Evolutionary conservation across 92 coral and sea anemone species (phyloP), one percentile per base, ranked within the genome.

Genomic region (Porites evermanni): DNA sequence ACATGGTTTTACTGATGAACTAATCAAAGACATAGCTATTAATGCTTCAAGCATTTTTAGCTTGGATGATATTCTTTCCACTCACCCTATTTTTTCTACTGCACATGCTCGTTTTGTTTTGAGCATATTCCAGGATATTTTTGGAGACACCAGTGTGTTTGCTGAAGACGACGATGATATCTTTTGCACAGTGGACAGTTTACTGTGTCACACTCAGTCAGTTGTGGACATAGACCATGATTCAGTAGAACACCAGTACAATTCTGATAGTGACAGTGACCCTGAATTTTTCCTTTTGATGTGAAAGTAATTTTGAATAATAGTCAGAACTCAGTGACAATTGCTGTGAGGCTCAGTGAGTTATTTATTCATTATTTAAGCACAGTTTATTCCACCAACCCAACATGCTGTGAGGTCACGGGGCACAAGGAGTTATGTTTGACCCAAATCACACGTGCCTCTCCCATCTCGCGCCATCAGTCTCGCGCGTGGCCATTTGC

Each of bases 211-310:
- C n/a, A n/a, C 54, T 14, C 20, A 78, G 3, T 53, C 72, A 18
- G 52, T 14, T 19, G 47, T 19, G 26, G 38, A 58, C 53, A 52
- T 26, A 38, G 47, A 68, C 74, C 16, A 44, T 18, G 75, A 11
- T 29, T 76, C 14, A 58, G 53, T 53, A 23, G 69, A 44, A 0
- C 64, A 79, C 16, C 72, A 79, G 61, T 72, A 80, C 61, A 75
- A 8, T 17, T 87, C 90, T 60, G 85, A 79, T 53, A 87, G 75
- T 52, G 89, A 77, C 16, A 69, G 89, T 85, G 78, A 85, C 53
- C n/a, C n/a, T n/a, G n/a, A n/a, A n/a, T n/a, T n/a, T n/a, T n/a
- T n/a, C n/a, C n/a, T n/a, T n/a, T n/a, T n/a, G n/a, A n/a, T n/a
- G n/a, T n/a, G n/a, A n/a, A n/a, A n/a, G n/a, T n/a, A n/a, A n/a